Conservation (phyloP, 2,113 vertebrate species). For the Vombatus ursinus region DNA sequence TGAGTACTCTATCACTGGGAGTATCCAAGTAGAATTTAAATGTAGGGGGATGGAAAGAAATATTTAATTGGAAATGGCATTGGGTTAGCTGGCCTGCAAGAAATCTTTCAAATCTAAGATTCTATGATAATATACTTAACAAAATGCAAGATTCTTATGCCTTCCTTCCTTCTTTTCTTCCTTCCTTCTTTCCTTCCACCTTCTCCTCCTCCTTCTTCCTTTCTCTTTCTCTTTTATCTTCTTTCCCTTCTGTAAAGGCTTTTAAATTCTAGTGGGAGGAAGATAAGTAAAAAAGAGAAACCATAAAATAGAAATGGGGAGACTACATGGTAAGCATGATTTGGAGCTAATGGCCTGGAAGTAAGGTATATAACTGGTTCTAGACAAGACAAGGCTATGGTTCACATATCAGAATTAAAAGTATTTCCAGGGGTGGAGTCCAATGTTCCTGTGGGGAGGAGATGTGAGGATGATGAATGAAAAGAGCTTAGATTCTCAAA, state of each 20-base stretch:
- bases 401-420: not conserved
- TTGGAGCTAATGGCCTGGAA: not conserved
- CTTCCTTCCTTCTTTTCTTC: not conserved
- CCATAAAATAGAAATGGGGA: not conserved
- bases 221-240: not conserved
- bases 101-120: not conserved
- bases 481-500: not conserved
- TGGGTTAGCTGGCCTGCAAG: not conserved
- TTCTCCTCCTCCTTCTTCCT: no score
- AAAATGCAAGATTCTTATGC: not conserved
- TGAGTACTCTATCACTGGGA: not conserved
- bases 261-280: not conserved
- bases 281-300: not conserved
- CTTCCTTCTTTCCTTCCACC: no score
- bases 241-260: not conserved
- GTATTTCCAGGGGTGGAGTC: not conserved
- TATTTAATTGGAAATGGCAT: not conserved
- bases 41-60: not conserved
- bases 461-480: not conserved
- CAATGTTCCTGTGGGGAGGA: not conserved
- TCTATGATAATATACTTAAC: not conserved
- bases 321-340: not conserved
- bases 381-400: not conserved
- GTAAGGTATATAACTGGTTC: not conserved
- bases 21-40: not conserved